phyloP scores from a whole-genome alignment of 2,797 vertebrate genomes.

The Sebastolobus alascanus region DNA sequence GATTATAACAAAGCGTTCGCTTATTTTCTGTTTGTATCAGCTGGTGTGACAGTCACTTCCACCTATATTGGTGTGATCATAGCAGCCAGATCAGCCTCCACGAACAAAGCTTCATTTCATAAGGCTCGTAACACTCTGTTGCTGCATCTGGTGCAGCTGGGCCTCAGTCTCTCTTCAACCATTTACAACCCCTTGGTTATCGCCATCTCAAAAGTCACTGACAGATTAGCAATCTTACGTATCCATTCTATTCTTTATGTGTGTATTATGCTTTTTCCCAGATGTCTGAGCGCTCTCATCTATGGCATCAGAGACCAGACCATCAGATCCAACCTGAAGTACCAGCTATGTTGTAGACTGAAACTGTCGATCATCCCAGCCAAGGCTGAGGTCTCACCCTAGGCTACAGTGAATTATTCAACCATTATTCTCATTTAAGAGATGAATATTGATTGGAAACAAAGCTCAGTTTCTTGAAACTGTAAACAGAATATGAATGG shows the following conservation, averaged over 20 bases:
- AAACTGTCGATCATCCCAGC: too few relatives aligned
- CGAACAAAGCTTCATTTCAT: constrained; percentile 34
- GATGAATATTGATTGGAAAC: too few relatives aligned
- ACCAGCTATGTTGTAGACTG: constrained; percentile 17
- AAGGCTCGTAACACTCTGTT: constrained; percentile 60
- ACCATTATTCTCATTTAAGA: too few relatives aligned
- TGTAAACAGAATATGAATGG: background rate
- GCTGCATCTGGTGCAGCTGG: constrained; percentile 66
- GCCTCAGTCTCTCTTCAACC: constrained; percentile 45
- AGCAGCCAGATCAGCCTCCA: constrained; percentile 44
- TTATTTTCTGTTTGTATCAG: constrained; percentile 22
- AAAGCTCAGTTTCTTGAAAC: too few relatives aligned
- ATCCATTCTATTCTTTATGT: constrained; percentile 36
- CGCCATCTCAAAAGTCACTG: background rate
- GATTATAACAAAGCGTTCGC: constrained; percentile 9
- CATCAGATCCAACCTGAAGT: constrained; percentile 46
- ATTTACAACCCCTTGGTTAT: background rate
- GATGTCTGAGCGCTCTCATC: constrained; percentile 61
- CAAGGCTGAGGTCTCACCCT: too few relatives aligned
- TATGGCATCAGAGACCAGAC: constrained; percentile 65
- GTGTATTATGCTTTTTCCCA: constrained; percentile 43
- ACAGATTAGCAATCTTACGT: fast-evolving
- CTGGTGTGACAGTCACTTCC: constrained; percentile 26
- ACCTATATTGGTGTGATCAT: constrained; percentile 51
- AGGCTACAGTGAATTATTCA: too few relatives aligned